Percentiles rank a stretch among this genome's conserved stretches.
These are phyloP conservation scores for Nyctibius grandis DNA, from an alignment of 2,797 vertebrate genomes.

Conservation along the genomic window DNA sequence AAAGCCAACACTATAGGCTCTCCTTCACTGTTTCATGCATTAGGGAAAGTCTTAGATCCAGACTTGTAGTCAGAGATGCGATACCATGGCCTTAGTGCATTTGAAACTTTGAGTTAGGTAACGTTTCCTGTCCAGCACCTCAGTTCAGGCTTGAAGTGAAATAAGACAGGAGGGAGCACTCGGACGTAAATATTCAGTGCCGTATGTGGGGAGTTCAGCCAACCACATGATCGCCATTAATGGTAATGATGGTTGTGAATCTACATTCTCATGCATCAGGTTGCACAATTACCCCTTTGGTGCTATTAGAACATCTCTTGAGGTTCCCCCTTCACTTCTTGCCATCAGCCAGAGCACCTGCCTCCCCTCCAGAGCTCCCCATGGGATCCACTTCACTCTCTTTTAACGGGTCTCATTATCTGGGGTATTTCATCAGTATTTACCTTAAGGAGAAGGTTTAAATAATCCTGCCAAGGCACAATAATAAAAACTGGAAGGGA, in stretches of 20 bases:
- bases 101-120: background rate
- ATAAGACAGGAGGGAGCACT: background rate
- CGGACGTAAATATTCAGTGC: background rate
- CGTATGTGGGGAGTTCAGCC: background rate
- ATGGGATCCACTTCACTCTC: background rate
- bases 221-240: background rate
- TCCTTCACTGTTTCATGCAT: background rate
- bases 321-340: background rate
- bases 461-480: background rate
- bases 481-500: background rate
- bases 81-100: background rate
- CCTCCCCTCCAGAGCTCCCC: background rate
- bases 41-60: background rate
- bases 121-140: background rate
- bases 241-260: background rate
- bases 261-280: background rate
- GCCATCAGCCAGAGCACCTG: slow-evolving; percentile 6
- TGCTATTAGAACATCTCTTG: background rate
- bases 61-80: background rate
- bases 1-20: background rate
- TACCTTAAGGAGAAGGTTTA: background rate
- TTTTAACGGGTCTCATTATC: background rate
- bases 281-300: background rate
- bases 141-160: background rate
- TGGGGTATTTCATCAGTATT: background rate